Evolutionary conservation across 2,888 invertebrate species (phyloP), one percentile per base, ranked within the genome.

Genomic region (Didymodactylos carnosus): DNA sequence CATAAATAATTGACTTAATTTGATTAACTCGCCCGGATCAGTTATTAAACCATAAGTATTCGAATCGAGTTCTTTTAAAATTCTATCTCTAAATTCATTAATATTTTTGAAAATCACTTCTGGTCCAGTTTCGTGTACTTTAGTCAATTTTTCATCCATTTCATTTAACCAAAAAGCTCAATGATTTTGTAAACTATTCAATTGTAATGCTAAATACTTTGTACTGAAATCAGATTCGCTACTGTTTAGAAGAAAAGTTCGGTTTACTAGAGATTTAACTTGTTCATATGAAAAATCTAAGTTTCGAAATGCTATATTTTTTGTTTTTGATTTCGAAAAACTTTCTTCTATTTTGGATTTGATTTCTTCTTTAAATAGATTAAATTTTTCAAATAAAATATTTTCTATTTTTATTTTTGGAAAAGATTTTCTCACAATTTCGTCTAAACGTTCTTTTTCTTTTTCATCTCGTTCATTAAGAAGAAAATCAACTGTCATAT

Each of bases 91-190:
- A 70, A 39, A 35, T 39, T 40, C 25, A 35, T 39, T 25, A 25
- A 39, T 39, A 39, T 70, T 25, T 70, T 70, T 39, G 19, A 40
- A 35, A 39, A 70, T 70, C 40, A 39, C 39, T 23, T 70, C 70
- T 40, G 39, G 25, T 40, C 39, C 39, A 19, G 35, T n/a, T n/a
- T 70, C 23, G 40, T 40, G 40, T 39, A 7, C 35, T 25, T 70
- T 39, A 8, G 40, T 40, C 25, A 70, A 23, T 70, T 70, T 2
- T 14, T 35, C 23, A 40, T 39, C 39, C 40, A 23, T 70, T n/a
- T n/a, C n/a, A n/a, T n/a, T n/a, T n/a, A n/a, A n/a, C 70, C 70
- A 70, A 35, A 40, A n/a, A 39, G 70, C 70, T 40, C 70, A 70
- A 40, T 70, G 39, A 40, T 70, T 70, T 40, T 70, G 70, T 39